Base-by-base conservation (phyloP, 2,797 vertebrate genomes). In the Psittacula echo region DNA sequence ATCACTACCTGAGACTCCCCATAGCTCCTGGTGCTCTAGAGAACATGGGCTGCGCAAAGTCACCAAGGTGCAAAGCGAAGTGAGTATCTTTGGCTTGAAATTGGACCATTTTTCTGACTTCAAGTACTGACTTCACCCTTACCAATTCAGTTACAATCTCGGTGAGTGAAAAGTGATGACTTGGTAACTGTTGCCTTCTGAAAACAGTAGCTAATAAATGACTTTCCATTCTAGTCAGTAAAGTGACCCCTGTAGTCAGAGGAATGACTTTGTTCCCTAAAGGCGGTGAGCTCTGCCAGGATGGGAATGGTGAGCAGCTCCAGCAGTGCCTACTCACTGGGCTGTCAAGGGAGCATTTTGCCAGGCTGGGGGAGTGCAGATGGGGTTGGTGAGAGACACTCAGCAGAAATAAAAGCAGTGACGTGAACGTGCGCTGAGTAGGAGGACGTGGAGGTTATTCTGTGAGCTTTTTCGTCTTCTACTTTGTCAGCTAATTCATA, bases 381-480 rank as follows among this genome's bases (percentile, higher is more conserved):
- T 47, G 66, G 85, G 44, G 11, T 13, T 5, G 7, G 37, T 30
- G 47, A 34, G 70, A 39, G 30, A 24, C 60, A 5, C n/a, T 83
- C 76, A 64, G 50, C 90, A 90, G 81, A 82, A 89, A 42, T 82
- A 71, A 80, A 92, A 94, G 41, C 37, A 44, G 64, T 93, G 85
- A 76, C 0, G 14, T 76, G 64, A 58, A 67, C 73, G 34, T 0
- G 1, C 39, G 10, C 50, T 16, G 42, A 73, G 92, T 79, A 71
- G 86, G 86, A 77, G 86, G 80, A 73, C 2, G 2, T 53, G 60
- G 54, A 79, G 29, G 10, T 64, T 89, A 30, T 90, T 89, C 48
- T 78, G 62, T 56, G 58, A 87, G 68, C 27, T 83, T 66, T 37
- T 87, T 83, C 84, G 67, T 89, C 41, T 87, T 51, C 56, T 61